Conservation (phyloP, 2,797 vertebrate genomes). For the Schizothorax lantsangensis region DNA sequence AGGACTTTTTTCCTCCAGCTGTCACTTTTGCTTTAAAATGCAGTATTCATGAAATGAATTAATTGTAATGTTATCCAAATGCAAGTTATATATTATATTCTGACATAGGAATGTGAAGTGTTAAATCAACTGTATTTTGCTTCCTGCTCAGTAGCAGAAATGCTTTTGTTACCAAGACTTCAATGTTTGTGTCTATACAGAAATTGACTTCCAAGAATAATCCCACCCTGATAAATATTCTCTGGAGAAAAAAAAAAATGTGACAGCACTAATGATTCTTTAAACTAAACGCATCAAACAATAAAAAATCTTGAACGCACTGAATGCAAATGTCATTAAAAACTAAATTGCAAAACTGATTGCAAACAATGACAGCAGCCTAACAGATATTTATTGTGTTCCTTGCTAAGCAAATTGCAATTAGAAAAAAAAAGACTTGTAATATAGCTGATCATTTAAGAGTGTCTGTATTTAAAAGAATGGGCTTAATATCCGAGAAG, state of each 20-base stretch:
- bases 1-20: background rate
- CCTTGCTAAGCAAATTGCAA: constrained; percentile 33
- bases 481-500: constrained; percentile 32
- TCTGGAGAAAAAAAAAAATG: background rate
- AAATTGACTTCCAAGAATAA: background rate
- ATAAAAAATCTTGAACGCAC: background rate
- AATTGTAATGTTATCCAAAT: background rate
- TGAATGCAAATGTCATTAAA: constrained; percentile 22
- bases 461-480: constrained; percentile 31
- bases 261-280: constrained; percentile 8
- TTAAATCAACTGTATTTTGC: background rate
- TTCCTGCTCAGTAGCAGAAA: background rate
- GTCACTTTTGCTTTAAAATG: background rate
- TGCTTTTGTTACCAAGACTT: background rate
- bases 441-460: constrained; percentile 33
- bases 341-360: constrained; percentile 29
- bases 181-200: background rate
- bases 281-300: background rate
- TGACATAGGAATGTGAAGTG: background rate
- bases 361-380: constrained; percentile 40
- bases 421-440: constrained; percentile 4
- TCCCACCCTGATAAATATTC: background rate
- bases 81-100: background rate
- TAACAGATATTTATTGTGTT: constrained; percentile 33
- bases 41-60: background rate